phyloP scores from a whole-genome alignment of 2,113 vertebrate genomes.

The Gorilla gorilla region DNA sequence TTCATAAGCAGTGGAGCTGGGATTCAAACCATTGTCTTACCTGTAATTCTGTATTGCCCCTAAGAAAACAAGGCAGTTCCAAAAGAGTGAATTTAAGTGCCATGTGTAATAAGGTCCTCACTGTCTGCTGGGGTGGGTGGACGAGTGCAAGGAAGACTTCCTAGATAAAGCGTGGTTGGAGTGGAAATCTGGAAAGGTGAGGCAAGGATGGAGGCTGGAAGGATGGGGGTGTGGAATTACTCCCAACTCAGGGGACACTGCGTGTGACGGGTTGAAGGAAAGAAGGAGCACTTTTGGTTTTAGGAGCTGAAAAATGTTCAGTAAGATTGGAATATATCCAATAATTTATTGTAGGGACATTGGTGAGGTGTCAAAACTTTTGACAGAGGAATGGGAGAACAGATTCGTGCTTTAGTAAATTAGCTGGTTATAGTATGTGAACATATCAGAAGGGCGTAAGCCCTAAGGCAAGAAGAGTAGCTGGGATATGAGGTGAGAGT shows the following conservation, averaged over 20 bases:
- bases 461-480: neutral
- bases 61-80: neutral
- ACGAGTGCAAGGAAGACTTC: neutral
- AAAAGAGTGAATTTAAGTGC: neutral
- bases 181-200: neutral
- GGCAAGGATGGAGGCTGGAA: neutral
- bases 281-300: neutral
- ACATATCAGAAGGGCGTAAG: neutral
- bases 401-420: neutral
- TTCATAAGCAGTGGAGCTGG: neutral
- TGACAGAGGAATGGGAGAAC: neutral
- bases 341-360: neutral
- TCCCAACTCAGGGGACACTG: neutral
- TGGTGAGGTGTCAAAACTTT: neutral
- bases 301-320: neutral
- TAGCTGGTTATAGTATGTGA: neutral
- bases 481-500: neutral
- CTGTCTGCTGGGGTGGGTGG: neutral
- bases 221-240: neutral
- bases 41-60: neutral
- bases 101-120: neutral
- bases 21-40: neutral
- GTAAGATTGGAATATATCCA: neutral
- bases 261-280: neutral
- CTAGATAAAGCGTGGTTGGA: neutral